These are phyloP conservation scores for Myrmophylax atrothorax DNA, from an alignment of 2,113 vertebrate genomes.

Conservation along the genomic window DNA sequence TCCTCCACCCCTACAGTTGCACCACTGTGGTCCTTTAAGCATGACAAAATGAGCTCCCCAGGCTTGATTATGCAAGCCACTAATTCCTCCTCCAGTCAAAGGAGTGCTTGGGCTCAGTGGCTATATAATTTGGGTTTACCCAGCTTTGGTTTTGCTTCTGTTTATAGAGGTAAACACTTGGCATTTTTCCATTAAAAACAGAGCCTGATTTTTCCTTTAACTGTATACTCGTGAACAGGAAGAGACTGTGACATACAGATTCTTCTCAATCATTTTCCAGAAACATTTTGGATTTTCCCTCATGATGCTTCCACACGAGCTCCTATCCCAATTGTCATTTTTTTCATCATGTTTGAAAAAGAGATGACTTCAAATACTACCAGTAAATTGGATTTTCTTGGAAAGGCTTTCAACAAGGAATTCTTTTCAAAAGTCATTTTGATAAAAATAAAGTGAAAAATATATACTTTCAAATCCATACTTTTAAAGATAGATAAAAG, in stretches of 20 bases:
- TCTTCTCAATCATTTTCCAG: background rate
- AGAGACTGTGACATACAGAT: background rate
- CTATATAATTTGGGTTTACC: background rate
- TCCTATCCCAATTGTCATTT: background rate
- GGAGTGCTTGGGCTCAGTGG: background rate
- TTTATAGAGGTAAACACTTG: background rate
- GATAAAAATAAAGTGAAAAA: background rate
- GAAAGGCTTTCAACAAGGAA: background rate
- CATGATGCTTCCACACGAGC: background rate
- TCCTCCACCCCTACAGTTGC: constrained; percentile 55
- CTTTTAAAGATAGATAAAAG: background rate
- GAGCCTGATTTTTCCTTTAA: background rate
- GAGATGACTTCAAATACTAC: background rate
- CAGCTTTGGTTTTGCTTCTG: background rate
- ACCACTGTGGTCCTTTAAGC: constrained; percentile 39
- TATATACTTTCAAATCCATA: background rate
- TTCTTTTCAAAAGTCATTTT: background rate
- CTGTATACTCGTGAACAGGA: background rate
- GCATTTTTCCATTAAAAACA: constrained; percentile 18
- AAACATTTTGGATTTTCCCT: background rate
- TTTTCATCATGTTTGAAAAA: background rate
- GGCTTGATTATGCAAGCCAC: constrained; percentile 49
- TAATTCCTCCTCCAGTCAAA: constrained; percentile 26
- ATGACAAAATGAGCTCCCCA: constrained; percentile 54
- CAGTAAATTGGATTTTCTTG: background rate